phyloP scores from a whole-genome alignment of 2,888 invertebrate species.

The Heliothis peltigera region DNA sequence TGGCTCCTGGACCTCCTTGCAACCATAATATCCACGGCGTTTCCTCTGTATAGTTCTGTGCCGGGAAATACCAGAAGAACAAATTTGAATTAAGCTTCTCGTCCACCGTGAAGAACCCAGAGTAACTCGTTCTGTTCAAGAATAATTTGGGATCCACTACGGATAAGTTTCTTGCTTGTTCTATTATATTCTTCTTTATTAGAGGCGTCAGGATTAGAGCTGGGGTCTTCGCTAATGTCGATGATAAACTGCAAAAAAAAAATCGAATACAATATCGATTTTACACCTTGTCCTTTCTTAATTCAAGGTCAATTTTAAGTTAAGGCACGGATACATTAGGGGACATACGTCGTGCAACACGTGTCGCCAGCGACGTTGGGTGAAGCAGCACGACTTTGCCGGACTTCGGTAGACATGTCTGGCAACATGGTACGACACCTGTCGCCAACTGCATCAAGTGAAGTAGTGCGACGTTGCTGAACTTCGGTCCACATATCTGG shows the following conservation, averaged over 20 bases:
- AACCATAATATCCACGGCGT: constrained; percentile 95
- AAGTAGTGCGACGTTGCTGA: no score
- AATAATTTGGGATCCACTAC: constrained; percentile 74
- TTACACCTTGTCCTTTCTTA: constrained; percentile 10
- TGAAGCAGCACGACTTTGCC: no score
- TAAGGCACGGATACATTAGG: no score
- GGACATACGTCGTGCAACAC: no score
- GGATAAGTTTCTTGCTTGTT: constrained; percentile 72
- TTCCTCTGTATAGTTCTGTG: constrained; percentile 71
- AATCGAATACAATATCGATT: constrained; percentile 30
- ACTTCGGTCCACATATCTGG: no score
- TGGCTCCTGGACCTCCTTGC: constrained; percentile 95
- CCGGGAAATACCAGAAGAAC: constrained; percentile 96
- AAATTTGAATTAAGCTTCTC: constrained; percentile 92
- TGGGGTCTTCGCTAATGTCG: constrained; percentile 60
- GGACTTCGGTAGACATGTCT: no score
- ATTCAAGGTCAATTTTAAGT: constrained; percentile 1
- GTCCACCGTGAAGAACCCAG: constrained; percentile 92
- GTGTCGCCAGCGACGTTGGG: no score
- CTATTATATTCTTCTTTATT: constrained; percentile 69
- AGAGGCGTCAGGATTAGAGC: constrained; percentile 75
- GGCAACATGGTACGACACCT: no score
- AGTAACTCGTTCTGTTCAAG: constrained; percentile 82
- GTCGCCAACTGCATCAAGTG: no score
- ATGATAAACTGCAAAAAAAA: constrained; percentile 61